Percentiles rank a stretch among this genome's conserved stretches.
phyloP scores from a whole-genome alignment of 2,113 vertebrate genomes.

The Channa argus region DNA sequence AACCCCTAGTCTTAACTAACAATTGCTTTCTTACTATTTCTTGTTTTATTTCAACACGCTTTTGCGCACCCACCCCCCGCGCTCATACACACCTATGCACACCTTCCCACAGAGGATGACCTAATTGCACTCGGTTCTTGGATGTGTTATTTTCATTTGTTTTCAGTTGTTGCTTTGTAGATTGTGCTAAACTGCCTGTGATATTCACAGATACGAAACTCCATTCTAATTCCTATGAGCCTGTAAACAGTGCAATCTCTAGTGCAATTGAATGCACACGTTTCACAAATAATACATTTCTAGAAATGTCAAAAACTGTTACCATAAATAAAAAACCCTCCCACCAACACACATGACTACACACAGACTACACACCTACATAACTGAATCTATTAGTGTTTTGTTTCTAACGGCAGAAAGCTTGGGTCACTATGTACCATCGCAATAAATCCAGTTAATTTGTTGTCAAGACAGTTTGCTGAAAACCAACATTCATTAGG shows the following conservation, averaged over 20 bases:
- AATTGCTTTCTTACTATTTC: too few relatives aligned
- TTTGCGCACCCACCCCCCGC: neutral
- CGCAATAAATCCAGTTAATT: constrained; percentile 72
- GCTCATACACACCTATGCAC: neutral
- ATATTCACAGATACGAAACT: constrained; percentile 29
- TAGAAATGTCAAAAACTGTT: constrained; percentile 58
- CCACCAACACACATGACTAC: constrained; percentile 22
- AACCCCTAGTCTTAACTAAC: too few relatives aligned
- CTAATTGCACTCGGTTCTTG: neutral
- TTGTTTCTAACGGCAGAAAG: constrained; percentile 60
- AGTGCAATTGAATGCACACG: constrained; percentile 36
- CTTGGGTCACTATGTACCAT: constrained; percentile 61
- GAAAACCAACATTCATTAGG: constrained; percentile 75
- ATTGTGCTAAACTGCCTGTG: constrained; percentile 17
- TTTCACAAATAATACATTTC: constrained; percentile 46
- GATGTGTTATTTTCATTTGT: neutral
- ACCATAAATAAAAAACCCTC: constrained; percentile 55
- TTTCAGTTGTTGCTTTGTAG: too few relatives aligned
- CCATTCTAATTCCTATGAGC: constrained; percentile 40
- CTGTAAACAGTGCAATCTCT: constrained; percentile 36
- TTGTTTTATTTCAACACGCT: neutral
- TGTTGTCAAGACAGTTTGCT: constrained; percentile 70
- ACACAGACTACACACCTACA: constrained; percentile 39
- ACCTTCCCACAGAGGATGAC: neutral
- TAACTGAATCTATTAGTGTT: constrained; percentile 62